Evolutionary conservation across 1,140 invertebrate genomes (phyloP).

Genomic region (Parapsyche elsis): DNA sequence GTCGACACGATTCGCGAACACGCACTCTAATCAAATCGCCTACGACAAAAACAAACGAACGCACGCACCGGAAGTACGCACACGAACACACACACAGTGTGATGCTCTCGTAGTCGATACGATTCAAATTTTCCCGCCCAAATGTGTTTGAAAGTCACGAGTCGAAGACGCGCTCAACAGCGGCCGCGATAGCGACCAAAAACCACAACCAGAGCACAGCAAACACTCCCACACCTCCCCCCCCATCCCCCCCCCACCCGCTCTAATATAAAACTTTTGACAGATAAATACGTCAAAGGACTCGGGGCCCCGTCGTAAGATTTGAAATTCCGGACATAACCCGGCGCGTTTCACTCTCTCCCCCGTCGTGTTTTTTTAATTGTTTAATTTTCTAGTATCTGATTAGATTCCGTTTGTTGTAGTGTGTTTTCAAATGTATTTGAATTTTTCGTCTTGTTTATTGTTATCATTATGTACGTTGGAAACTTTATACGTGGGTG

Average conservation of each 20-base stretch:
- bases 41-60: not conserved
- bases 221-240: no score
- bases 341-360: not conserved
- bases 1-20: slow-evolving; percentile 13
- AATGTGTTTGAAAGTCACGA: slow-evolving; percentile 33
- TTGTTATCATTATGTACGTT: no score
- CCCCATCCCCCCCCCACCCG: no score
- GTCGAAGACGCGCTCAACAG: not conserved
- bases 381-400: no score
- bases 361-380: no score
- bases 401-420: no score
- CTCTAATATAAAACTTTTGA: not conserved
- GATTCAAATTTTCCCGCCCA: slow-evolving; percentile 44
- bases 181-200: not conserved
- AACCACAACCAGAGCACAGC: no score
- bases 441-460: no score
- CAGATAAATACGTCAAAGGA: not conserved
- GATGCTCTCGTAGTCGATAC: not conserved
- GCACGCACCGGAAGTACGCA: no score
- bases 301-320: not conserved
- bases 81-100: no score
- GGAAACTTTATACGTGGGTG: not conserved
- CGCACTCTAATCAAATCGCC: not conserved
- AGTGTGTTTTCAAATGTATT: no score
- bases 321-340: not conserved